These are phyloP conservation scores for Australoheros scitulus DNA, from an alignment of 2,113 vertebrate species.

Conservation along the genomic window DNA sequence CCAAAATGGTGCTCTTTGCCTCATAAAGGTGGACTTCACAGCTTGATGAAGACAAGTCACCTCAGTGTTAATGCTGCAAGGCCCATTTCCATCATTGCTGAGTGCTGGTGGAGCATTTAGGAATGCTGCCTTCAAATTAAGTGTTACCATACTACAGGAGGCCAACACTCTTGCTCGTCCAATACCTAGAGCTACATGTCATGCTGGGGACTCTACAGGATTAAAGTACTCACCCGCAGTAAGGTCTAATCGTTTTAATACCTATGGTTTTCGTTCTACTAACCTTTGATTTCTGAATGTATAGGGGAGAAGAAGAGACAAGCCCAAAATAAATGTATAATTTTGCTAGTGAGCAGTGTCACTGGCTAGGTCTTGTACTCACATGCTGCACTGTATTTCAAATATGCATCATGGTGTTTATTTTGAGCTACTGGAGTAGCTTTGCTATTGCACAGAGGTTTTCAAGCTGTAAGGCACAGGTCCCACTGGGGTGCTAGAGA, in stretches of 20 bases:
- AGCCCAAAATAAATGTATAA: constrained; percentile 81
- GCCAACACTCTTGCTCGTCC: constrained; percentile 82
- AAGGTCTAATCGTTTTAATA: constrained; percentile 81
- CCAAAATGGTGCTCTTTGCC: constrained; percentile 58
- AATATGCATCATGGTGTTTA: constrained; percentile 28
- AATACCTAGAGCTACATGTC: constrained; percentile 73
- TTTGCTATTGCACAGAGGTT: constrained; percentile 46
- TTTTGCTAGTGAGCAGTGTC: constrained; percentile 56
- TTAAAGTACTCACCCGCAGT: constrained; percentile 82
- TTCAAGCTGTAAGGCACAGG: constrained; percentile 35
- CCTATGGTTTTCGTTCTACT: constrained; percentile 79
- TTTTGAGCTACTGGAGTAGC: constrained; percentile 19
- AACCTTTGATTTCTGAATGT: constrained; percentile 86
- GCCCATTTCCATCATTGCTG: constrained; percentile 70
- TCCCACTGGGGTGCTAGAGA: neutral
- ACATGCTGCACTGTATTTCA: constrained; percentile 34
- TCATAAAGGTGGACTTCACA: constrained; percentile 40
- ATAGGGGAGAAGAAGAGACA: constrained; percentile 84
- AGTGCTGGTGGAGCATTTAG: constrained; percentile 57
- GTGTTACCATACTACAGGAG: constrained; percentile 83
- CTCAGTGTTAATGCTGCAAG: constrained; percentile 27
- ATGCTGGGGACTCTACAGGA: constrained; percentile 80
- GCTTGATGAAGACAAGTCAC: neutral
- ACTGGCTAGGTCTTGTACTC: constrained; percentile 41
- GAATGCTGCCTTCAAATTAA: constrained; percentile 83